Evolutionary conservation across 2,797 vertebrate species (phyloP), one percentile per base, ranked within the genome.

Genomic region (Sphenodon punctatus): DNA sequence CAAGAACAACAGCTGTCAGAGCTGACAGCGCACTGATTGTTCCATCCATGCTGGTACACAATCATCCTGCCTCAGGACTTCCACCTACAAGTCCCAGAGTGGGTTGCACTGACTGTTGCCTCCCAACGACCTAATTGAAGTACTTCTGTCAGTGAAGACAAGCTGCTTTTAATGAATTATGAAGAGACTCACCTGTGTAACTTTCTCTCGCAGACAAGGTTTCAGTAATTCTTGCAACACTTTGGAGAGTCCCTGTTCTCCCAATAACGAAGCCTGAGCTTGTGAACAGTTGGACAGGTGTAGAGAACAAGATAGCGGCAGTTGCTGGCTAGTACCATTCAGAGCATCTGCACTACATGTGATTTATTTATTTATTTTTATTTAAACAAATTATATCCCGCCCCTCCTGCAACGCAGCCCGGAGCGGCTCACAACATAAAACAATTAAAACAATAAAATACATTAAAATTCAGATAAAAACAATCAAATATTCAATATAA

Each of bases 1-100:
- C 81, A 19, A 46, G 8, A 16, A n/a, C 30, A 14, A 75, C 45
- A 27, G 7, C 27, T 3, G 0, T 48, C 77, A 36, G 12, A 23
- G 61, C 20, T 5, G 39, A 0, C 46, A 32, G 5, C 0, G 23
- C 46, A 49, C 5, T 38, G 34, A 3, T 7, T 16, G 14, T 30
- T 3, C 3, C 4, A 58, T 60, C 71, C 56, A 11, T 0, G 0
- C 3, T 0, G 0, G 30, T 2, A 6, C 0, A 22, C 5, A 5
- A 16, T 7, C 11, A 11, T 2, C 20, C 36, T 48, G 49, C 49
- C 1, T 2, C 23, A 61, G 42, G 46, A 46, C 32, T 46, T 13
- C 7, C 19, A 17, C 69, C 14, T 30, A 8, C 19, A 80, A 39
- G 0, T 74, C 59, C 27, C 23, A 39, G 78, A 49, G 25, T 73